A percentile compares a stretch with the other conserved stretches of the same genome.
Evolutionary conservation across 2,113 vertebrate genomes (phyloP).

Genomic region (Ageneiosus marmoratus): DNA sequence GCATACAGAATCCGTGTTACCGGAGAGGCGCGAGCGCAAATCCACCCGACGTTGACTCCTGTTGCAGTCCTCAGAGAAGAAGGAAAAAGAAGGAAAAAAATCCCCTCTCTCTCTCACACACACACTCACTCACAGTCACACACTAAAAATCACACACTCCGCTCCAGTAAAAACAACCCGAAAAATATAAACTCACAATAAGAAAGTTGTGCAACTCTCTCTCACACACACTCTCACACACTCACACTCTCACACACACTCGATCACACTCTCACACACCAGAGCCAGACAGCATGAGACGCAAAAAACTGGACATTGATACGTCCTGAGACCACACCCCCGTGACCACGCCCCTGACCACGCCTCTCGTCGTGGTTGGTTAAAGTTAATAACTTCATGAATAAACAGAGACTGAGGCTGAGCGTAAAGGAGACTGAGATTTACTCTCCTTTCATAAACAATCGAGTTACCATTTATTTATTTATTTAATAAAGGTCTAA

Average conservation of each 20-base stretch:
- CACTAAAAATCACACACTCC: not conserved
- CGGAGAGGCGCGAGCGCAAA: conserved; percentile 1
- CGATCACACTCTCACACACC: not conserved
- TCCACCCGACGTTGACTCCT: not conserved
- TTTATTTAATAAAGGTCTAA: not conserved
- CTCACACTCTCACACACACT: no score
- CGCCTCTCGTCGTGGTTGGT: not conserved
- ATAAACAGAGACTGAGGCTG: not conserved
- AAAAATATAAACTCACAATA: not conserved
- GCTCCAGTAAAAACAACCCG: not conserved
- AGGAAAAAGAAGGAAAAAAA: no score
- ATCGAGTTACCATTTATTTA: not conserved
- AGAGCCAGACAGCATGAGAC: not conserved
- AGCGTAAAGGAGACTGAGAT: no score
- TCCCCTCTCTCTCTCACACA: not conserved
- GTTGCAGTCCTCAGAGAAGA: not conserved
- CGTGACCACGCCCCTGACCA: not conserved
- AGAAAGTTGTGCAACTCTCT: not conserved
- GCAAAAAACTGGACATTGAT: not conserved
- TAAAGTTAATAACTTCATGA: not conserved
- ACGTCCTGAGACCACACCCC: not conserved
- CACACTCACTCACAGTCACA: not conserved
- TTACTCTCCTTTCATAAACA: no score
- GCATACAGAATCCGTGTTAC: not conserved
- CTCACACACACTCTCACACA: not conserved